phyloP scores from a whole-genome alignment of 2,113 vertebrate genomes.

The Phalacrocorax pelagicus region DNA sequence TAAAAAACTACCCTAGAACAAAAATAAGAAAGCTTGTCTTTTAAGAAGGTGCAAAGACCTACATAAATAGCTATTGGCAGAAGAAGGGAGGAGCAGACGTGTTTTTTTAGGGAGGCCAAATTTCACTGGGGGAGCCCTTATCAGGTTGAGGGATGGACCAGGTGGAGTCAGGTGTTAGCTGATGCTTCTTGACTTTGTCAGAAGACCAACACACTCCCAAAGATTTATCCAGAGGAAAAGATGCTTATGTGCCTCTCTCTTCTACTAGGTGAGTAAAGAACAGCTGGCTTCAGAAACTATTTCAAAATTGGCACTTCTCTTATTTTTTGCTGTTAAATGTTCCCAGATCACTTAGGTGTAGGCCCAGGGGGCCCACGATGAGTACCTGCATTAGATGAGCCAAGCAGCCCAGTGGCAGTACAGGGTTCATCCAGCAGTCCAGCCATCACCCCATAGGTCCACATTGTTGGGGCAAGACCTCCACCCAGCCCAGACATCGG shows the following conservation, averaged over 20 bases:
- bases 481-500: neutral
- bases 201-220: neutral
- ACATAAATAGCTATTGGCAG: neutral
- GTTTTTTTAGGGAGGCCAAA: neutral
- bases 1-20: neutral
- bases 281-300: neutral
- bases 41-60: neutral
- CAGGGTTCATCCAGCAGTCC: neutral
- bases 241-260: neutral
- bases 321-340: neutral
- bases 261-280: neutral
- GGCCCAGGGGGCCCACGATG: neutral
- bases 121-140: neutral
- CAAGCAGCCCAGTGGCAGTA: neutral
- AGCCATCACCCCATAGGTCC: accelerated
- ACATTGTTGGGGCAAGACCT: neutral
- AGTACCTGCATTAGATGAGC: neutral
- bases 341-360: neutral
- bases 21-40: neutral
- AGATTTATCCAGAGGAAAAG: neutral
- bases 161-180: accelerated
- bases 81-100: neutral
- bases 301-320: neutral
- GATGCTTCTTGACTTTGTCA: neutral
- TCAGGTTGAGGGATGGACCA: neutral